phyloP scores from a whole-genome alignment of 1,140 invertebrate genomes.

The Globodera rostochiensis region DNA sequence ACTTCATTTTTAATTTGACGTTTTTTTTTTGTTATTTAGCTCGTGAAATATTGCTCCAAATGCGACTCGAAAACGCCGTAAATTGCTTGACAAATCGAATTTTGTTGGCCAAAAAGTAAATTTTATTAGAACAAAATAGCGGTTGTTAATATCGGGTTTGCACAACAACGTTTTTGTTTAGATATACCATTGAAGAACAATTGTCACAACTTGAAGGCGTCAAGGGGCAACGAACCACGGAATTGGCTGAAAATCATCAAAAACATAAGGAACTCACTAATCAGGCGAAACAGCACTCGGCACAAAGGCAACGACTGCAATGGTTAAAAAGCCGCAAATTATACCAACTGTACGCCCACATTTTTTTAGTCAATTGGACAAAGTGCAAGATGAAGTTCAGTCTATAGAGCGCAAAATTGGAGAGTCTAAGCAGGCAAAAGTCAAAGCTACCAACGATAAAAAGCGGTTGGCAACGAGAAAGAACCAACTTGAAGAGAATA shows the following conservation, averaged over 20 bases:
- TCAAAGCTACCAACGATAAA: conserved; percentile 32
- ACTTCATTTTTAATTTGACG: too few species aligned
- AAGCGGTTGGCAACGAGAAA: conserved; percentile 43
- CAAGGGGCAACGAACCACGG: conserved; percentile 25
- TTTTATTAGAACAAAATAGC: not conserved
- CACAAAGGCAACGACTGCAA: conserved; percentile 41
- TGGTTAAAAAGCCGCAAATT: conserved; percentile 12
- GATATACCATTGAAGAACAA: conserved; percentile 22
- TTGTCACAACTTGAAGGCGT: conserved; percentile 1
- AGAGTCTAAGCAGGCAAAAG: conserved; percentile 30
- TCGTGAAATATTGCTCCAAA: conserved; percentile 63
- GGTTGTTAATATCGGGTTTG: not conserved
- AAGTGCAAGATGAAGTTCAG: conserved; percentile 40
- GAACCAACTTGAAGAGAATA: conserved; percentile 38
- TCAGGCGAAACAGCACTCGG: conserved; percentile 27
- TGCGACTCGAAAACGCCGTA: conserved; percentile 54
- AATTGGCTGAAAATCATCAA: conserved; percentile 26
- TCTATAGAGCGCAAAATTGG: conserved; percentile 28
- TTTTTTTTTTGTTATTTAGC: conserved; percentile 56
- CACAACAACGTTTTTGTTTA: conserved; percentile 6
- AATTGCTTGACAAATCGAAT: conserved; percentile 44
- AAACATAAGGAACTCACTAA: conserved; percentile 30
- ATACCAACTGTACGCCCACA: not conserved
- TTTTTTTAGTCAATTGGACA: conserved; percentile 36
- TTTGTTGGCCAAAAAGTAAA: conserved; percentile 38